These are phyloP conservation scores for Peromyscus eremicus DNA, from an alignment of 2,797 vertebrate species.

Conservation along the genomic window DNA sequence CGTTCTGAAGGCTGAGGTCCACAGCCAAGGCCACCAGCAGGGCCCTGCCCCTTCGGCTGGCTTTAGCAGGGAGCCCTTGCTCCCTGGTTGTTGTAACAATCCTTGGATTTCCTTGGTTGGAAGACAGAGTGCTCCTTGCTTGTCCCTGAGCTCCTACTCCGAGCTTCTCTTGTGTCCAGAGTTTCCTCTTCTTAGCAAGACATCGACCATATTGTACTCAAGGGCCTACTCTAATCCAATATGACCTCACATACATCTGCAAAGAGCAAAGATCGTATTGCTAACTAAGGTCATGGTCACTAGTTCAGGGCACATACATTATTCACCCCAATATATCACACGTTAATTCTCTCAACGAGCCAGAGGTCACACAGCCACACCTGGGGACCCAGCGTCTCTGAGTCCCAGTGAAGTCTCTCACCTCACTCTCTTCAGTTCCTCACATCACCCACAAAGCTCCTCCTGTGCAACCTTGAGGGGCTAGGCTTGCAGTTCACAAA, in stretches of 20 bases:
- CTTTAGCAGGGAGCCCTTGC: not conserved
- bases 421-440: not conserved
- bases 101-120: not conserved
- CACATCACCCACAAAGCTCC: not conserved
- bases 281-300: not conserved
- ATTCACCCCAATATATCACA: not conserved
- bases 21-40: not conserved
- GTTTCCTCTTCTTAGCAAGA: conserved; percentile 2
- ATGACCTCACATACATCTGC: not conserved
- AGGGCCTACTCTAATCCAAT: not conserved
- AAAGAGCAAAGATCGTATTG: conserved; percentile 15
- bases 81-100: not conserved
- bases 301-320: not conserved
- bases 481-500: not conserved
- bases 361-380: not conserved
- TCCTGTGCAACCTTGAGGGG: not conserved
- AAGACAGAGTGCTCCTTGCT: too few species aligned
- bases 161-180: not conserved
- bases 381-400: not conserved
- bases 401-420: not conserved
- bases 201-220: not conserved
- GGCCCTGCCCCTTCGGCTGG: accelerated
- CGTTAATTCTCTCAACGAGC: not conserved
- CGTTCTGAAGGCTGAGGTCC: not conserved
- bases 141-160: not conserved